These are phyloP conservation scores for Pararge aegeria DNA, from an alignment of 1,140 invertebrate species.

Conservation along the genomic window DNA sequence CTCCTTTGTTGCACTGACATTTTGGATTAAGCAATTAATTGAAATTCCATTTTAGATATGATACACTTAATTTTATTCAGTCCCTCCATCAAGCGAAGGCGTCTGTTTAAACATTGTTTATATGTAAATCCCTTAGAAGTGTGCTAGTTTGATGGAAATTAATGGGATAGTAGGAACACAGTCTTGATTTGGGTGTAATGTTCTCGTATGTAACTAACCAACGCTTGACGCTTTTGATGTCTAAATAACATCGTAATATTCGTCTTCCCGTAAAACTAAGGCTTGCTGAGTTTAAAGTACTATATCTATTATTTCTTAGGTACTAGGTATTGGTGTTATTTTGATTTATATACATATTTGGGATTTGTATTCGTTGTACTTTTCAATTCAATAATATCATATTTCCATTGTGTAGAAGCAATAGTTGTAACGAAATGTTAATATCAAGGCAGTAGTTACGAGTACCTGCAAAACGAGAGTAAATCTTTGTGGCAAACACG, in stretches of 20 bases:
- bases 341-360: too few relatives aligned
- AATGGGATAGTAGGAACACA: not conserved
- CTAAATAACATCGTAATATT: not conserved
- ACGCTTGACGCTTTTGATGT: not conserved
- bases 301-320: too few relatives aligned
- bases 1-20: conserved; percentile 52
- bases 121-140: conserved; percentile 16
- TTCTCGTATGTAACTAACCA: not conserved
- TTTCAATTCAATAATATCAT: too few relatives aligned
- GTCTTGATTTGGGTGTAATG: not conserved
- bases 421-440: too few relatives aligned
- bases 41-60: conserved; percentile 37
- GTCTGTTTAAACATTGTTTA: conserved; percentile 19
- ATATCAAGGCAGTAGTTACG: too few relatives aligned
- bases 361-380: too few relatives aligned
- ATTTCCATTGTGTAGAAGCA: too few relatives aligned
- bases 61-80: conserved; percentile 33
- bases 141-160: conserved; percentile 2
- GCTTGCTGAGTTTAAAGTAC: too few relatives aligned
- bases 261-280: too few relatives aligned
- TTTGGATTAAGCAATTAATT: conserved; percentile 55
- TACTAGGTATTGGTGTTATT: too few relatives aligned
- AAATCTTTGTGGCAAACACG: too few relatives aligned
- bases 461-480: too few relatives aligned
- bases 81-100: conserved; percentile 14